Base-by-base conservation (phyloP, 2,113 vertebrate genomes). In the Willisornis vidua region DNA sequence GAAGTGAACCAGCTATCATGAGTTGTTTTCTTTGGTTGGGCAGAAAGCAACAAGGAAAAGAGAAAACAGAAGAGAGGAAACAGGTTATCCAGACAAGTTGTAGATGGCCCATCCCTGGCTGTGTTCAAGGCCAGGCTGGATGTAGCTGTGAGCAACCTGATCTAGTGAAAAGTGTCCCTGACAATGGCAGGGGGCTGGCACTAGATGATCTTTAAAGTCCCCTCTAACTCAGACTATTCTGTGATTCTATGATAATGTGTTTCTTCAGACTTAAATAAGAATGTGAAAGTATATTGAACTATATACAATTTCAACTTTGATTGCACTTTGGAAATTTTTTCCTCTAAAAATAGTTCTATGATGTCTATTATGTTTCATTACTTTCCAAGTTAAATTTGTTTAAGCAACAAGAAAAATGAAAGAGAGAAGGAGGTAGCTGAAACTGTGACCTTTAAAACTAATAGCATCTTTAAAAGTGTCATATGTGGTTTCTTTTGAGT, bases 391-490 rank as follows among this genome's bases (percentile, higher is more conserved):
- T 33, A 59, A 83, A 82, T 89, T 87, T 80, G 18, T 16, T 80
- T 59, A 87, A 78, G 43, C n/a, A 97, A 39, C 70, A 94, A 83
- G n/a, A n/a, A 70, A 80, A 86, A 89, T 49, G 51, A 75, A 93
- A 85, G 51, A 65, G 39, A 58, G 67, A 78, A 78, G 54, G 45
- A 85, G 28, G 31, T 68, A 26, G 37, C 31, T 72, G 66, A 95
- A 67, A 76, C 1, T 0, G 31, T 58, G 78, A 94, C 90, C 71
- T 91, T 95, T 93, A 94, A 72, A 91, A 75, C 10, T 33, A 93
- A 68, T 25, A 75, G 12, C n/a, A 39, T 65, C 3, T 67, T 89
- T 83, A 76, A 37, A 83, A 16, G n/a, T 79, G 37, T 76, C 78
- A 83, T 80, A 31, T 24, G 66, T 70, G 85, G 66, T 94, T 94